phyloP scores from a whole-genome alignment of 1,140 invertebrate species.

The Steinernema khuongi region DNA sequence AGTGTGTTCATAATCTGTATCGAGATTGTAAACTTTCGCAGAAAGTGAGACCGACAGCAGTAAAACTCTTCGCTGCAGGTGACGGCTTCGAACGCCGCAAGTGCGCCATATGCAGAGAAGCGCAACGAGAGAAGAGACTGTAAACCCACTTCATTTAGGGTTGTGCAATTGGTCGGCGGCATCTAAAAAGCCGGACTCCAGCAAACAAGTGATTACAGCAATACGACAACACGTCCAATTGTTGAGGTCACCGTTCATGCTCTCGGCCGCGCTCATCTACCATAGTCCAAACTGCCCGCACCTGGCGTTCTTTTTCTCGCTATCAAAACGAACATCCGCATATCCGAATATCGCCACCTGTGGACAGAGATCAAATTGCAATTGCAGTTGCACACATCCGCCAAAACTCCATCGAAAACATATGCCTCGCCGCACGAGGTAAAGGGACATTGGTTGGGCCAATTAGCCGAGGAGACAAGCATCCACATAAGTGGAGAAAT shows the following conservation, averaged over 20 bases:
- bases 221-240: neutral
- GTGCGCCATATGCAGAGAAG: constrained; percentile 1
- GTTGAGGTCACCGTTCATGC: constrained; percentile 7
- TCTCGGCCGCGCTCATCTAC: neutral
- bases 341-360: constrained; percentile 7
- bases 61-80: constrained; percentile 8
- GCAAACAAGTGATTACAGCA: constrained; percentile 10
- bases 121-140: constrained; percentile 5
- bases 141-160: constrained; percentile 9
- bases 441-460: neutral
- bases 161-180: neutral
- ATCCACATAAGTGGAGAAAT: neutral
- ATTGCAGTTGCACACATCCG: constrained; percentile 9
- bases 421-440: neutral
- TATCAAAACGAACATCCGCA: constrained; percentile 14
- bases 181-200: neutral
- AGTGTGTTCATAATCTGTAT: neutral
- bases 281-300: constrained; percentile 5
- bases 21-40: neutral
- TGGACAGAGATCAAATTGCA: constrained; percentile 12
- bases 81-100: neutral
- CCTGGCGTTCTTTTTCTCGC: neutral
- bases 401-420: neutral
- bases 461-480: neutral
- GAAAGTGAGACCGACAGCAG: neutral